Percentiles rank a stretch among this genome's conserved stretches.
Conservation (phyloP, 2,797 vertebrate species). For the Scleropages formosus region DNA sequence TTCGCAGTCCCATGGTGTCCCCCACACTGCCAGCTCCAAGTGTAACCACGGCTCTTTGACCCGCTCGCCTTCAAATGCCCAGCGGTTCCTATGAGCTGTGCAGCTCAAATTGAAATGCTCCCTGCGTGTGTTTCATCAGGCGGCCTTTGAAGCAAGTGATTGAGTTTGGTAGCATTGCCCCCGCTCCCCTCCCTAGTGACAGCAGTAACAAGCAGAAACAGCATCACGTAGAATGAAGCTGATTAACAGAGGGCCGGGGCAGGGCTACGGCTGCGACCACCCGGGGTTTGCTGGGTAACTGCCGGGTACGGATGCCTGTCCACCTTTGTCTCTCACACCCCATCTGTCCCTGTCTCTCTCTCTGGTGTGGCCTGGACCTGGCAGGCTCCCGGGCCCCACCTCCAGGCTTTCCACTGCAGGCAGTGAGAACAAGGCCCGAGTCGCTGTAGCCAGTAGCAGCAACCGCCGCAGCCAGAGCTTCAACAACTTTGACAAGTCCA, state of each 20-base stretch:
- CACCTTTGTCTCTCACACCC: not conserved
- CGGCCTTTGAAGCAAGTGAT: not conserved
- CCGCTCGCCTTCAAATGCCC: not conserved
- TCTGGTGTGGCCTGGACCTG: conserved; percentile 25
- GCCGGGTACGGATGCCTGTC: not conserved
- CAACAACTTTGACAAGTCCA: conserved; percentile 86
- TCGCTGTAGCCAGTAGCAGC: conserved; percentile 69
- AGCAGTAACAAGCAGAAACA: not conserved
- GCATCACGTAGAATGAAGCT: not conserved
- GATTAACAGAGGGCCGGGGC: not conserved
- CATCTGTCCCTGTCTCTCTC: not conserved
- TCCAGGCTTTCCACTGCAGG: conserved; percentile 82
- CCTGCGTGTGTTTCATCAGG: not conserved
- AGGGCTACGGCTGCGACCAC: not conserved
- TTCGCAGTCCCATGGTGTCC: not conserved
- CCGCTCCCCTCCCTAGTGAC: not conserved
- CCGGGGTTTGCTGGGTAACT: too few relatives aligned
- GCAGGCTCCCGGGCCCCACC: conserved; percentile 89
- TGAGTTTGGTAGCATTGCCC: not conserved
- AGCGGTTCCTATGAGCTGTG: not conserved
- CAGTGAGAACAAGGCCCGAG: conserved; percentile 80
- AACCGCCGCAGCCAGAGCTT: conserved; percentile 94
- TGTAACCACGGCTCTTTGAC: not conserved
- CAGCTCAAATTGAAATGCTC: not conserved
- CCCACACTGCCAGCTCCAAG: not conserved